These are phyloP conservation scores for Promerops cafer DNA, from an alignment of 2,113 vertebrate species.

Conservation along the genomic window DNA sequence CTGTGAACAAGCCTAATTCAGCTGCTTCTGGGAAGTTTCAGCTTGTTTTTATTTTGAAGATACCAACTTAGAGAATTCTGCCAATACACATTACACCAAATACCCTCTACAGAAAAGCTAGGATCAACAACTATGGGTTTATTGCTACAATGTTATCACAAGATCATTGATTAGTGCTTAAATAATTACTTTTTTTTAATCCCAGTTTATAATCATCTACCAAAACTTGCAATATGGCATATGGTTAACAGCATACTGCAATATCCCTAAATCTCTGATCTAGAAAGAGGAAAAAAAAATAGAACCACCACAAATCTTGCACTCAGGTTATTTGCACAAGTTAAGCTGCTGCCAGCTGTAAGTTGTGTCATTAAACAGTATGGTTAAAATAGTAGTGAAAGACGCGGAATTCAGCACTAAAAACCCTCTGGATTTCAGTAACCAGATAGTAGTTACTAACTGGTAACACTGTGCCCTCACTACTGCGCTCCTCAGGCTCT, in stretches of 20 bases:
- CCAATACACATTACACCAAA: background rate
- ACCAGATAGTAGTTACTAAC: background rate
- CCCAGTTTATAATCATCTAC: background rate
- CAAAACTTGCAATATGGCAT: background rate
- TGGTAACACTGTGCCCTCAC: background rate
- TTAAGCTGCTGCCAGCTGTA: background rate
- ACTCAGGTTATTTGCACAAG: background rate
- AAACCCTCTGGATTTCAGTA: background rate
- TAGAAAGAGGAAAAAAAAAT: background rate
- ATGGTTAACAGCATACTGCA: background rate
- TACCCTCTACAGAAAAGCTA: background rate
- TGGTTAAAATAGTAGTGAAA: background rate
- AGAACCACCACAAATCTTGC: background rate
- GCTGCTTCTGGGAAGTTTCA: background rate
- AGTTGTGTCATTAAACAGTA: background rate
- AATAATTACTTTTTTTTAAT: background rate
- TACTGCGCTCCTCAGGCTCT: accelerated
- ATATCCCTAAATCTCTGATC: background rate
- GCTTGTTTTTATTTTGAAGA: background rate
- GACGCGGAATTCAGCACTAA: background rate
- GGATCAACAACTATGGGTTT: background rate
- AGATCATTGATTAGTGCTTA: background rate
- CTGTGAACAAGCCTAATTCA: background rate
- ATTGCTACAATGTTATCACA: background rate
- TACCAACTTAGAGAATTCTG: background rate